A percentile compares a stretch with the other conserved stretches of the same genome.
These are phyloP conservation scores for rabbit (Oryctolagus cuniculus) DNA, from an alignment of 2,113 vertebrate genomes.

Conservation along the genomic window mOryCun1.1 NC_091438.1:156098001-156098500, in stretches of 20 bases:
- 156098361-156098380: no score
- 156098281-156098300: no score
- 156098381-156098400: no score
- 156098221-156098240: not conserved
- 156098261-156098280: no score
- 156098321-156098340: no score
- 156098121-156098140: not conserved
- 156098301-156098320: no score
- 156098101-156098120: not conserved
- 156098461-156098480: no score
- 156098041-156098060: not conserved
- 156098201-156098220: not conserved
- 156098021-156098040: not conserved
- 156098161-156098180: not conserved
- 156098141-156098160: not conserved
- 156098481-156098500: no score
- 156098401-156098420: no score
- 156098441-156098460: no score
- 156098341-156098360: no score
- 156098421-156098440: no score
- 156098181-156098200: not conserved
- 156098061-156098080: not conserved
- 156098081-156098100: not conserved
- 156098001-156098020: not conserved
- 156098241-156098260: not conserved